A percentile compares a stretch with the other conserved stretches of the same genome.
phyloP scores from a whole-genome alignment of 35 echinoderm and acorn worm species.

The Amphiura filiformis region DNA sequence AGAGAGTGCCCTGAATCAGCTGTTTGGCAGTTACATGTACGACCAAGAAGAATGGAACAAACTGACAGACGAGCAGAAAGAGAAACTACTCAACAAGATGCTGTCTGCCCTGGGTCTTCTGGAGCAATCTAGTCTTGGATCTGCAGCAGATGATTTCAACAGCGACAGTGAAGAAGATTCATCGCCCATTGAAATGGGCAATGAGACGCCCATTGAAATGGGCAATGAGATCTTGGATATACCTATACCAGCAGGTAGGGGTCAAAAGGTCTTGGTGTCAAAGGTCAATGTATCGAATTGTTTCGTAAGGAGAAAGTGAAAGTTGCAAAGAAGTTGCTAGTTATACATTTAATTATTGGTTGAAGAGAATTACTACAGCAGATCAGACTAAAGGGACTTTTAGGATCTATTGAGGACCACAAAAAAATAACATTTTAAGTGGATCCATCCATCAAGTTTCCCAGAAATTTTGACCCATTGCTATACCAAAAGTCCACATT shows the following conservation, averaged over 20 bases:
- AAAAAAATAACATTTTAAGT: too few relatives aligned
- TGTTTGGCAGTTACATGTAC: conserved; percentile 7
- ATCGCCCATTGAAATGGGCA: background rate
- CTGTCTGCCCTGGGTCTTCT: background rate
- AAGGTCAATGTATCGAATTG: too few relatives aligned
- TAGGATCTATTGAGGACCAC: too few relatives aligned
- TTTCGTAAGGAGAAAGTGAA: too few relatives aligned
- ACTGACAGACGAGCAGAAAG: background rate
- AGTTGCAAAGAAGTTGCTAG: too few relatives aligned
- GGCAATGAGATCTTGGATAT: background rate
- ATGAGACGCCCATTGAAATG: background rate
- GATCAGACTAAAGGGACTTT: too few relatives aligned
- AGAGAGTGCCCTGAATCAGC: background rate
- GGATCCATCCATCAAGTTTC: too few relatives aligned
- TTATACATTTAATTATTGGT: too few relatives aligned
- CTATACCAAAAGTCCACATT: too few relatives aligned
- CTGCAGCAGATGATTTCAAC: background rate
- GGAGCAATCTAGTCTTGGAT: background rate
- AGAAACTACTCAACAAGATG: background rate
- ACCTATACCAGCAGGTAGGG: background rate
- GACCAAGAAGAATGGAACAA: background rate
- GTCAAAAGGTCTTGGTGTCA: too few relatives aligned
- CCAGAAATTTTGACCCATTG: too few relatives aligned
- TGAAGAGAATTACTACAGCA: too few relatives aligned
- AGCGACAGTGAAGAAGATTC: background rate